Conservation (phyloP, 2,888 invertebrate species). For the Lottia gigantea region DNA sequence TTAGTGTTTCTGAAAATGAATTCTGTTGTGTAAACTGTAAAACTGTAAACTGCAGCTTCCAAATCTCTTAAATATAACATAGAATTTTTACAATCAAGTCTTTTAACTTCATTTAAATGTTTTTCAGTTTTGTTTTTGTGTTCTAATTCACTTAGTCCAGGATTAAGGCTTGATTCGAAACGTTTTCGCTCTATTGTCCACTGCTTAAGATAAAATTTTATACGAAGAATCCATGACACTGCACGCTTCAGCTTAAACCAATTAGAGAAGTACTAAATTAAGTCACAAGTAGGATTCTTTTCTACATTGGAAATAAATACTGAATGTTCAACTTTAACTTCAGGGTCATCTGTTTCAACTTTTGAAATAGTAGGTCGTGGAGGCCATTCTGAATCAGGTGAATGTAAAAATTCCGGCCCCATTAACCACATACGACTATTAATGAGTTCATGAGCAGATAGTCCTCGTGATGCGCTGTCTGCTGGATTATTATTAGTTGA, state of each 20-base stretch:
- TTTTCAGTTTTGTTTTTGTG: too few relatives aligned
- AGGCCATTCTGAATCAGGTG: neutral
- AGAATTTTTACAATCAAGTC: too few relatives aligned
- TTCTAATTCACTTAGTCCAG: too few relatives aligned
- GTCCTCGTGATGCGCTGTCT: neutral
- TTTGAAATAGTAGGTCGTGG: neutral
- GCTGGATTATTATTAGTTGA: neutral
- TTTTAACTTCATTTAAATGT: too few relatives aligned
- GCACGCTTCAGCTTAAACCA: neutral
- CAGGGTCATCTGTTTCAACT: neutral
- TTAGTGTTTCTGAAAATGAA: neutral
- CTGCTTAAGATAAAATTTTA: too few relatives aligned
- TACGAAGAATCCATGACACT: slow-evolving; percentile 2
- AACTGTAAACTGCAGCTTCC: neutral
- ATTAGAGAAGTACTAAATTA: neutral
- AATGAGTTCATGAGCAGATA: neutral
- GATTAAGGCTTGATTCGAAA: too few relatives aligned
- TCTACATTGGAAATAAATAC: too few relatives aligned
- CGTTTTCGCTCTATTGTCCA: too few relatives aligned
- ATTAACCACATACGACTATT: neutral
- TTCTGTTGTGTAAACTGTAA: neutral
- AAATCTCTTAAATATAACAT: neutral
- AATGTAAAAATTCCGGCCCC: neutral
- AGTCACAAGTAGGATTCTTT: neutral
- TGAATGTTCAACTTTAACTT: neutral